Evolutionary conservation across 1,140 invertebrate genomes (phyloP), one percentile per base, ranked within the genome.

Genomic region (Zeugodacus cucurbitae): DNA sequence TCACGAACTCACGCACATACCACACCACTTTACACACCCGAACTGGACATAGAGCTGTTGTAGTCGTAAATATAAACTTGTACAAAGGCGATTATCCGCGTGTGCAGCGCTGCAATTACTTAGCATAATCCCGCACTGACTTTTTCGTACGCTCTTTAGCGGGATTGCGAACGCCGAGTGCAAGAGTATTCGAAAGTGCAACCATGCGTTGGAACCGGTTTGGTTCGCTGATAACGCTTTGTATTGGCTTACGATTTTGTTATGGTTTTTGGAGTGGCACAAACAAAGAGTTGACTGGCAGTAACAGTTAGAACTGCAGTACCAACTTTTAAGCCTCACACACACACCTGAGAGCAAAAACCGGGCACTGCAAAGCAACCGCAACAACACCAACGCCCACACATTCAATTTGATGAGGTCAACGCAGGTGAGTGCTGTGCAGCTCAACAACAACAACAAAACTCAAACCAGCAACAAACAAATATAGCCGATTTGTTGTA

Each of bases 321-420:
- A 82, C n/a, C 41, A 26, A 62, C n/a, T 22, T 62, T 62, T 22
- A 22, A 26, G 5, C 10, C 44, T n/a, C 2, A 5, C 41, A 82
- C 10, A 2, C 41, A 54, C 20, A 82, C 41, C 37, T 48, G 41
- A 7, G 22, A 82, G 74, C 44, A 54, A 37, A 41, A n/a, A 74
- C 1, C 1, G 8, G 17, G 34, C 17, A 74, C 32, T 22, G 5
- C 20, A 10, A 41, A 82, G 5, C 41, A 54, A 22, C 70, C n/a
- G 3, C 74, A 48, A 0, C 74, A 48, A 48, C 74, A 82, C 41
- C 41, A 11, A 44, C 37, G 41, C 41, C 41, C 44, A 82, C 74
- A 82, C 74, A 82, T 82, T 82, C 74, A 82, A 82, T 82, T 82
- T 82, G 74, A n/a, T 82, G 74, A 48, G 74, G 74, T 82, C 74